Evolutionary conservation across 2,797 vertebrate genomes (phyloP).

Genomic region (Falco berigora): DNA sequence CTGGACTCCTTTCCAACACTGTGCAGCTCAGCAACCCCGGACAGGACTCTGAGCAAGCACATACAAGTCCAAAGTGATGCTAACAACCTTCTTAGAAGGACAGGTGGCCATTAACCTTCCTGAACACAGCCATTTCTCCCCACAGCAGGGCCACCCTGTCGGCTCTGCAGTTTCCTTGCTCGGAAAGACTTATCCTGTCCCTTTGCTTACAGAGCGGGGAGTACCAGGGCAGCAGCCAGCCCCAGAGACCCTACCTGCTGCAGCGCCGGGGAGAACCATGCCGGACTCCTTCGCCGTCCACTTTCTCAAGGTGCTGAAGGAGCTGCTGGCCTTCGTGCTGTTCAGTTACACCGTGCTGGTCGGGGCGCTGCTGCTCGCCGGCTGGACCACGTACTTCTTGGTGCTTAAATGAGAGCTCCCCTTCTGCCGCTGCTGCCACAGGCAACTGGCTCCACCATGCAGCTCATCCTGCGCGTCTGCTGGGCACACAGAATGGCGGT

Average conservation of each 20-base stretch:
- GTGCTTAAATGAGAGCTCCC: conserved; percentile 81
- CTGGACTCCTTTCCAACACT: not conserved
- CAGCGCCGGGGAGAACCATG: conserved; percentile 1
- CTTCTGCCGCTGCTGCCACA: not conserved
- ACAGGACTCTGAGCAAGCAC: not conserved
- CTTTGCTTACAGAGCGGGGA: not conserved
- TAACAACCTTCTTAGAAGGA: not conserved
- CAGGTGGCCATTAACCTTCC: not conserved
- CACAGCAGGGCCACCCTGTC: not conserved
- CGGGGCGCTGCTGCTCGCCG: conserved; percentile 87
- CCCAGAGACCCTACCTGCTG: not conserved
- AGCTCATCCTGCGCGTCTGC: not conserved
- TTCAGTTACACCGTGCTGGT: conserved; percentile 94
- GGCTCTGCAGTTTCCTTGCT: not conserved
- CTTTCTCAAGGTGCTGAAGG: conserved; percentile 86
- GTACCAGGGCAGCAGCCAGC: not conserved
- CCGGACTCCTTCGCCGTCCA: conserved; percentile 81
- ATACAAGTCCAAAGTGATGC: not conserved
- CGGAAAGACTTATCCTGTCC: not conserved
- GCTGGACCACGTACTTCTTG: conserved; percentile 94
- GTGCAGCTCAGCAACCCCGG: rapidly evolving
- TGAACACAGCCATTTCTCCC: not conserved
- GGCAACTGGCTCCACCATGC: not conserved
- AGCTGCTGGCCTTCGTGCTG: conserved; percentile 91
- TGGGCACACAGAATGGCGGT: not conserved